Evolutionary conservation across 2,888 invertebrate genomes (phyloP).

Genomic region (Tiliacea citrago): DNA sequence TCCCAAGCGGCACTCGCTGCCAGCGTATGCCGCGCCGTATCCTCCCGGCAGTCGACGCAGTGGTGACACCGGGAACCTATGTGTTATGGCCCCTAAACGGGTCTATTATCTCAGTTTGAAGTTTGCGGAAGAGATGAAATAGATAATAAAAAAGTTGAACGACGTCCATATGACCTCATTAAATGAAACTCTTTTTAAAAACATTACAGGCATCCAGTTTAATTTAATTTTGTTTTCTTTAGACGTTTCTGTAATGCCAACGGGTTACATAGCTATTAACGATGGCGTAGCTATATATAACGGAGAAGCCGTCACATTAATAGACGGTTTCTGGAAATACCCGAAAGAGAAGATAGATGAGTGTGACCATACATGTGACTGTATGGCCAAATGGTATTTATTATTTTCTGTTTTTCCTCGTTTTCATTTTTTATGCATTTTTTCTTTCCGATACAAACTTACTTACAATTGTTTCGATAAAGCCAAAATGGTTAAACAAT

Average conservation of each 20-base stretch:
- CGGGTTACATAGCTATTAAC: constrained; percentile 82
- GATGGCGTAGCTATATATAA: constrained; percentile 69
- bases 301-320: constrained; percentile 69
- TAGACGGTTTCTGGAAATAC: constrained; percentile 79
- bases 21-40: no score
- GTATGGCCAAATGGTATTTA: constrained; percentile 74
- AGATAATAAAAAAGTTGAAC: no score
- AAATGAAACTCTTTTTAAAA: not conserved
- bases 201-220: not conserved
- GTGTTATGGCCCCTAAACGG: not conserved
- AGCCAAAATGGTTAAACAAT: no score
- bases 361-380: constrained; percentile 80
- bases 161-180: no score
- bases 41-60: no score
- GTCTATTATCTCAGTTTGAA: not conserved
- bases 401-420: not conserved
- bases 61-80: no score
- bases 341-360: constrained; percentile 69
- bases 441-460: no score
- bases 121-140: not conserved
- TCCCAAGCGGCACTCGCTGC: no score
- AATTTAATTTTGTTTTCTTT: constrained; percentile 27
- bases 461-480: no score
- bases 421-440: not conserved
- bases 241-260: constrained; percentile 78